Percentiles rank a stretch among this genome's conserved stretches.
phyloP scores from a whole-genome alignment of 2,113 vertebrate genomes.

The Tachysurus fulvidraco region DNA sequence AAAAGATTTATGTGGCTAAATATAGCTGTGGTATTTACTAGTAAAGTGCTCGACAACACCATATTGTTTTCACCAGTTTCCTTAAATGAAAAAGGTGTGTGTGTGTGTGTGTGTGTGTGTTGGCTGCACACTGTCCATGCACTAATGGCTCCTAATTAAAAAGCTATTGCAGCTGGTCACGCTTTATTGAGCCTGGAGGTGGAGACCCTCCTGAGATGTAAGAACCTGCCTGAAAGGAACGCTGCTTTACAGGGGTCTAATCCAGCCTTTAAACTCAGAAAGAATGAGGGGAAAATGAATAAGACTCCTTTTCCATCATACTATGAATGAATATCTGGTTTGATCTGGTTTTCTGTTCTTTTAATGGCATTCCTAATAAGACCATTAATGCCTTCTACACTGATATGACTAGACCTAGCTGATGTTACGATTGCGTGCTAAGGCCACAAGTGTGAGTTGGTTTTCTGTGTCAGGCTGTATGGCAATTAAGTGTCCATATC shows the following conservation, averaged over 20 bases:
- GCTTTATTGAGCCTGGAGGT: conserved; percentile 65
- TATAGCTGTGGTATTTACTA: neutral
- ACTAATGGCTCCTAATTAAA: conserved; percentile 60
- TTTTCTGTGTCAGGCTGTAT: neutral
- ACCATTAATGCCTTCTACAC: conserved; percentile 28
- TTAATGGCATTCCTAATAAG: conserved; percentile 51
- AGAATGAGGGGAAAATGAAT: conserved; percentile 52
- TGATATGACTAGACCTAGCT: conserved; percentile 10
- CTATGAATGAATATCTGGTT: conserved; percentile 50
- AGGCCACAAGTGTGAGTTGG: neutral
- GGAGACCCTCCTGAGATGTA: conserved; percentile 58
- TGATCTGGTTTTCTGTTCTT: conserved; percentile 52
- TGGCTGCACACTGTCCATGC: conserved; percentile 36
- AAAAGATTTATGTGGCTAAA: neutral
- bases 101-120: neutral
- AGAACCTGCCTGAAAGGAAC: conserved; percentile 64
- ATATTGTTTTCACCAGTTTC: neutral
- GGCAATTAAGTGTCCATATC: neutral
- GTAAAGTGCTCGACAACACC: neutral
- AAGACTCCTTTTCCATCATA: conserved; percentile 46
- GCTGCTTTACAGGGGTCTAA: conserved; percentile 64
- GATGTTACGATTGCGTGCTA: neutral
- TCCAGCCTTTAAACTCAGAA: conserved; percentile 58
- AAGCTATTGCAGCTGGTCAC: conserved; percentile 59
- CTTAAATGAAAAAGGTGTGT: neutral